Evolutionary conservation across 2,113 vertebrate species (phyloP).

Genomic region (Cariama cristata): DNA sequence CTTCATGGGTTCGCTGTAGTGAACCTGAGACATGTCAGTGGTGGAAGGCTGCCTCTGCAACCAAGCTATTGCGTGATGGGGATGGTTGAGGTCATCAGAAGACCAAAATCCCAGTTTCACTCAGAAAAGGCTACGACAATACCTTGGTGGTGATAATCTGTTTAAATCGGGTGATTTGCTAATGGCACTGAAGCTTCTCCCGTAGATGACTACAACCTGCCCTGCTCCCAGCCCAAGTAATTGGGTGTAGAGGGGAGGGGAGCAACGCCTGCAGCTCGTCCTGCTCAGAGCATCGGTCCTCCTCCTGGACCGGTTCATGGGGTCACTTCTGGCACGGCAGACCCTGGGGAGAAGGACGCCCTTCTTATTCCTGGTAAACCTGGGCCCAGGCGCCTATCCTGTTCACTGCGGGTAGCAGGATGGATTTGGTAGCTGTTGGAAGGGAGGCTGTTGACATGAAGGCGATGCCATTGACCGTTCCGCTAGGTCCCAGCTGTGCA

Average conservation of each 20-base stretch:
- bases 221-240: background rate
- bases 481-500: accelerated
- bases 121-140: accelerated
- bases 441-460: background rate
- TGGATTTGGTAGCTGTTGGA: background rate
- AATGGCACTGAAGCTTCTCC: accelerated
- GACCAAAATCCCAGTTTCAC: background rate
- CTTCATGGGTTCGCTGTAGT: accelerated
- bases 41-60: background rate
- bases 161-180: background rate
- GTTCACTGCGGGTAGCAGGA: accelerated
- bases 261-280: accelerated
- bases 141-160: background rate
- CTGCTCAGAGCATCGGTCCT: background rate
- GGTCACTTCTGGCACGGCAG: background rate
- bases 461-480: accelerated
- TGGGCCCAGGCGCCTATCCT: accelerated
- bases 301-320: accelerated
- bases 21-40: background rate
- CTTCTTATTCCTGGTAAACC: background rate
- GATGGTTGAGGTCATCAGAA: background rate
- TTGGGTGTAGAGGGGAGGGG: background rate
- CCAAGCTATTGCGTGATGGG: background rate
- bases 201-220: background rate
- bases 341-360: background rate